phyloP scores from a whole-genome alignment of 2,888 invertebrate species.

The Teinopalpus imperialis region DNA sequence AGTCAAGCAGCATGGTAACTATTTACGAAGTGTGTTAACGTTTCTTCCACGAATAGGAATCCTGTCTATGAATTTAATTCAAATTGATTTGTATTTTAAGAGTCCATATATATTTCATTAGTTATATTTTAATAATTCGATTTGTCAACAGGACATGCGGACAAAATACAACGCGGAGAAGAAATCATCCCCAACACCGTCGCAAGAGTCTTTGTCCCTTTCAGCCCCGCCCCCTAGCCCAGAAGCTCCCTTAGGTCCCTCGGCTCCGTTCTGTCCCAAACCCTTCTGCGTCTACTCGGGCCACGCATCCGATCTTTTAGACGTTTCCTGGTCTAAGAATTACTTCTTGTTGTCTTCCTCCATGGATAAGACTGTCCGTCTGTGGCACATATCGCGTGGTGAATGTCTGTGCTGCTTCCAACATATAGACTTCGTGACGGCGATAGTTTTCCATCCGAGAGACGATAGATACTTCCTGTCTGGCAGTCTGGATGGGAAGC shows the following conservation, averaged over 20 bases:
- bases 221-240: slow-evolving; percentile 75
- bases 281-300: slow-evolving; percentile 97
- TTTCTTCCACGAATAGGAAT: no score
- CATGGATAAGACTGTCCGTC: slow-evolving; percentile 97
- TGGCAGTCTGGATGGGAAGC: slow-evolving; percentile 98
- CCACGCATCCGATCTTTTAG: slow-evolving; percentile 97
- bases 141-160: slow-evolving; percentile 89
- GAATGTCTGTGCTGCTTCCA: slow-evolving; percentile 99
- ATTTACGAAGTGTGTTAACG: no score
- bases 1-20: no score
- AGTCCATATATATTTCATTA: no score
- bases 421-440: slow-evolving; percentile 99
- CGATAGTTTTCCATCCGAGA: slow-evolving; percentile 98
- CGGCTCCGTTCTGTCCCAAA: slow-evolving; percentile 91
- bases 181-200: slow-evolving; percentile 95
- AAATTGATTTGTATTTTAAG: no score
- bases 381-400: slow-evolving; percentile 98
- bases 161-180: slow-evolving; percentile 95
- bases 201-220: slow-evolving; percentile 92
- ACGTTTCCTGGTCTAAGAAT: slow-evolving; percentile 99
- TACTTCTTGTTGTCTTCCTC: slow-evolving; percentile 98
- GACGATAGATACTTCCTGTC: slow-evolving; percentile 96
- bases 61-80: no score
- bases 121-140: no score
- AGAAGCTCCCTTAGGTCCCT: slow-evolving; percentile 76